These are phyloP conservation scores for Platycheirus albimanus DNA, from an alignment of 2,888 invertebrate species.

Conservation along the genomic window DNA sequence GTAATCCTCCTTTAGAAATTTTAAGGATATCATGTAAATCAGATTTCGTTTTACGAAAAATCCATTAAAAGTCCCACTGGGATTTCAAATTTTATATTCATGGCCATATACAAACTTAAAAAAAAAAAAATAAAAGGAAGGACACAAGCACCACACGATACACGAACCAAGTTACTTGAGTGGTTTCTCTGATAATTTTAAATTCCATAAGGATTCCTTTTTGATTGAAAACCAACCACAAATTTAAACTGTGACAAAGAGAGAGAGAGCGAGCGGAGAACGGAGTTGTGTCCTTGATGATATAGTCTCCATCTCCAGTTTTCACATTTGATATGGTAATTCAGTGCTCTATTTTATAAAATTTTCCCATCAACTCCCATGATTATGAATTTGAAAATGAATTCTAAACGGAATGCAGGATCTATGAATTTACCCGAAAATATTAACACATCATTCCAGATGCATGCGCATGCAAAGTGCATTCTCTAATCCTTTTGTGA, in stretches of 20 bases:
- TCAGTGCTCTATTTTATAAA: not conserved
- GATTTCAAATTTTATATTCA: conserved; percentile 47
- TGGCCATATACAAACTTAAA: conserved; percentile 12
- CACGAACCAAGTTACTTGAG: conserved; percentile 19
- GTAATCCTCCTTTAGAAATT: conserved; percentile 15
- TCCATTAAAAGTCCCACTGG: conserved; percentile 62
- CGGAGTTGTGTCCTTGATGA: no score
- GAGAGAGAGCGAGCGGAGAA: no score
- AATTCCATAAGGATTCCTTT: conserved; percentile 19
- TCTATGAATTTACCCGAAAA: not conserved
- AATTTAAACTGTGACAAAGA: no score
- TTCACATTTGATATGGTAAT: conserved; percentile 13
- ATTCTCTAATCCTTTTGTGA: conserved; percentile 21
- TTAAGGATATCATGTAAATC: conserved; percentile 34
- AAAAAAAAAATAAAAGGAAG: conserved; percentile 1
- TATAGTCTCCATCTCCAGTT: no score
- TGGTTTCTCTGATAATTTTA: conserved; percentile 23
- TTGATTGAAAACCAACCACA: conserved; percentile 35
- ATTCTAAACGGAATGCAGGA: conserved; percentile 9
- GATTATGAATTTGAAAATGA: conserved; percentile 15
- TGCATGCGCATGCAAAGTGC: conserved; percentile 34
- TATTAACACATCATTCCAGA: conserved; percentile 57
- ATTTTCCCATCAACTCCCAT: not conserved
- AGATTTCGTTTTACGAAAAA: conserved; percentile 44
- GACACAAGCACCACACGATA: no score